Evolutionary conservation across 2,113 vertebrate species (phyloP).

Genomic region (Notarius lentiginosus): DNA sequence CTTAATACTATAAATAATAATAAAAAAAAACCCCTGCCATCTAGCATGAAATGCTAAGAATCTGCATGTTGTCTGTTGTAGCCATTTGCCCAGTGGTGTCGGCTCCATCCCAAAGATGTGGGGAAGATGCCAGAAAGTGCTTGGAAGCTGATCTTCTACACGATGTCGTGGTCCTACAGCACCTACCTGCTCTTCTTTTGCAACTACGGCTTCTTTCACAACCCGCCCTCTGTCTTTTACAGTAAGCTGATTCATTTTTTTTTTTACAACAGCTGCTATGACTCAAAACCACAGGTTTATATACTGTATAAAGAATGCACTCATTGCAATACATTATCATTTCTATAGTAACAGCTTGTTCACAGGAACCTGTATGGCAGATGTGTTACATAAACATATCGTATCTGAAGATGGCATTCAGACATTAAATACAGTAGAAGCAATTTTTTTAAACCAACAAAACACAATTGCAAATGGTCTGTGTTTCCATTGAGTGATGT

Average conservation of each 20-base stretch:
- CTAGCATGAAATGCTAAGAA: not conserved
- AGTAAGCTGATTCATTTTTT: constrained; percentile 70
- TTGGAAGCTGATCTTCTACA: constrained; percentile 97
- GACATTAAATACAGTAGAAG: too few relatives aligned
- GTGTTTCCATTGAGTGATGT: too few relatives aligned
- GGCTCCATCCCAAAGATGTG: constrained; percentile 84
- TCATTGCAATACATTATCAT: not conserved
- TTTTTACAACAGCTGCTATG: not conserved
- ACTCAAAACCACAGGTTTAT: not conserved
- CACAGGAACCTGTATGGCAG: not conserved
- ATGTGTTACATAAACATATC: not conserved
- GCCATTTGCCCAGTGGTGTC: constrained; percentile 83
- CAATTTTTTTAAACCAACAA: too few relatives aligned
- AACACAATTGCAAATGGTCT: too few relatives aligned
- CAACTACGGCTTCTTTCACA: constrained; percentile 88
- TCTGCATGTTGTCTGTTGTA: constrained; percentile 58
- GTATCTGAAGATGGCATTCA: not conserved
- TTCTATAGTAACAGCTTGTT: not conserved
- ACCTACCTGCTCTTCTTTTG: constrained; percentile 91
- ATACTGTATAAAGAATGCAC: too few relatives aligned
- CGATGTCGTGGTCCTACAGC: constrained; percentile 87
- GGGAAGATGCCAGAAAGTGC: constrained; percentile 95
- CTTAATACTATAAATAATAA: not conserved
- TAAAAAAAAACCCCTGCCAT: not conserved
- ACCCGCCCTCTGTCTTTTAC: constrained; percentile 87